A percentile compares a stretch with the other conserved stretches of the same genome.
Conservation (phyloP, 1,140 invertebrate genomes). For the Pseudomyrmex cubaensis region DNA sequence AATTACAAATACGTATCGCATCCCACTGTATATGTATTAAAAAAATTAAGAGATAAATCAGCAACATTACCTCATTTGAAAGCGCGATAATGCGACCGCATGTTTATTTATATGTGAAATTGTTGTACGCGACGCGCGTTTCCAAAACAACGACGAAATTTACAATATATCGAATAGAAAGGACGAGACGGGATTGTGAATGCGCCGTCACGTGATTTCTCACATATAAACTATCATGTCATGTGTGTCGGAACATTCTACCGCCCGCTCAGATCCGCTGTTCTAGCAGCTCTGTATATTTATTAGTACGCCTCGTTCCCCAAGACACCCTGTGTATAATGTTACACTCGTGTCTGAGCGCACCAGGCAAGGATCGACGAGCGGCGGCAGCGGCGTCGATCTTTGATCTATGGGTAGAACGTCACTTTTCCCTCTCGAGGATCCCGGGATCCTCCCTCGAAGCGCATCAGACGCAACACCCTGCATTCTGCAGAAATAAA, state of each 20-base stretch:
- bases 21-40: no score
- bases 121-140: no score
- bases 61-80: no score
- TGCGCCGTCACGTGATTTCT: neutral
- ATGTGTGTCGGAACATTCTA: neutral
- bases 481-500: slow-evolving; percentile 72
- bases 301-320: neutral
- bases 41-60: no score
- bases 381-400: slow-evolving; percentile 61
- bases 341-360: slow-evolving; percentile 22
- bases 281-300: neutral
- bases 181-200: neutral
- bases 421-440: slow-evolving; percentile 57
- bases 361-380: slow-evolving; percentile 30
- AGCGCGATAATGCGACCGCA: no score
- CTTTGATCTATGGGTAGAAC: slow-evolving; percentile 70
- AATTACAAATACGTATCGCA: no score
- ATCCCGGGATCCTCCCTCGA: slow-evolving; percentile 53
- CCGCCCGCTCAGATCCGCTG: neutral
- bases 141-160: no score
- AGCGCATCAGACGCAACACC: slow-evolving; percentile 29
- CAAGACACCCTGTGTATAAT: slow-evolving; percentile 55
- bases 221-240: neutral
- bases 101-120: no score
- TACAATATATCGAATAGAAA: no score